These are phyloP conservation scores for Acanthacorydalis orientalis DNA, from an alignment of 2,888 invertebrate species.

Conservation along the genomic window DNA sequence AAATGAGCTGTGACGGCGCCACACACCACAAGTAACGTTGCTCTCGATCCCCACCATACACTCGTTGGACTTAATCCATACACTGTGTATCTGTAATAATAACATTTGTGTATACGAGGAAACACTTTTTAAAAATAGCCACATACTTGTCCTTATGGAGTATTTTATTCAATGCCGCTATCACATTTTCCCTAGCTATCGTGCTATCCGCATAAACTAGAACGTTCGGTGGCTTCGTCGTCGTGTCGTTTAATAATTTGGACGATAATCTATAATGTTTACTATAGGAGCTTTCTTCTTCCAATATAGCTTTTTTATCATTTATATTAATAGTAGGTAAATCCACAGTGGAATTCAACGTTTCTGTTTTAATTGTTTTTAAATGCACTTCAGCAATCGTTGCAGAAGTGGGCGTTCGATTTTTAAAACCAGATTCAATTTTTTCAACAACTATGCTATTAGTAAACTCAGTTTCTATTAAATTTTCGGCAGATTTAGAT, in stretches of 20 bases:
- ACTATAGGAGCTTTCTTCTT: slow-evolving; percentile 1
- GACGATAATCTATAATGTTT: not conserved
- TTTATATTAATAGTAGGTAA: not conserved
- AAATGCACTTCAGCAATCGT: too few relatives aligned
- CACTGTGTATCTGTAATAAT: slow-evolving; percentile 37
- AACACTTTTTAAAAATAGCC: slow-evolving; percentile 11
- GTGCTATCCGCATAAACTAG: slow-evolving; percentile 67
- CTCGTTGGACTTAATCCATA: slow-evolving; percentile 33
- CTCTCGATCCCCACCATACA: slow-evolving; percentile 27
- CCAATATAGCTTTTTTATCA: slow-evolving; percentile 6
- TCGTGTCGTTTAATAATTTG: slow-evolving; percentile 13
- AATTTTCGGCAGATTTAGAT: too few relatives aligned
- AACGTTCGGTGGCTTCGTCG: slow-evolving; percentile 61
- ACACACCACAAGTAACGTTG: slow-evolving; percentile 58
- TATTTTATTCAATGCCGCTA: slow-evolving; percentile 47
- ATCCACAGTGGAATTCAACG: not conserved
- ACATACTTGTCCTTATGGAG: slow-evolving; percentile 53
- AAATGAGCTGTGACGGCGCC: slow-evolving; percentile 51
- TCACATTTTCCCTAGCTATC: slow-evolving; percentile 56
- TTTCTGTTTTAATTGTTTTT: too few relatives aligned
- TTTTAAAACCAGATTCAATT: too few relatives aligned
- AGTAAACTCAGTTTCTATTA: too few relatives aligned
- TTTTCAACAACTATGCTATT: too few relatives aligned
- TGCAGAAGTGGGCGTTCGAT: too few relatives aligned
- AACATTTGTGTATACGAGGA: slow-evolving; percentile 9